phyloP scores from a whole-genome alignment of 2,797 vertebrate species.

The Bovichtus variegatus region DNA sequence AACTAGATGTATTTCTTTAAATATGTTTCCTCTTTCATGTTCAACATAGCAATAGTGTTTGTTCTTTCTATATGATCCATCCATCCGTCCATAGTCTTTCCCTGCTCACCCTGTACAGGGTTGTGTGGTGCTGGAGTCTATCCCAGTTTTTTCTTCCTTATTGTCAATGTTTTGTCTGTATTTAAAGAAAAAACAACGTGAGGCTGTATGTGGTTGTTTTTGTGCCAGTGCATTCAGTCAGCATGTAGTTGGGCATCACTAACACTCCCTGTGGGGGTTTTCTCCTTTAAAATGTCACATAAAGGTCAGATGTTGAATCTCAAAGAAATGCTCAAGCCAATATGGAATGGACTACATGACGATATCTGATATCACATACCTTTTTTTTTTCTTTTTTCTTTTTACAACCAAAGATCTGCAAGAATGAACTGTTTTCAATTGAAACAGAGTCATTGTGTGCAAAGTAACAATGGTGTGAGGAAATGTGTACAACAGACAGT shows the following conservation, averaged over 20 bases:
- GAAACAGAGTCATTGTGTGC: not conserved
- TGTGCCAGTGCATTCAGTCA: constrained; percentile 37
- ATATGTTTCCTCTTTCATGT: too few species aligned
- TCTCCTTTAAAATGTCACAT: constrained; percentile 67
- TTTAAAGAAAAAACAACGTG: too few species aligned
- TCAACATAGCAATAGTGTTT: not conserved
- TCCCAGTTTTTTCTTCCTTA: not conserved
- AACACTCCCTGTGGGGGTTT: constrained; percentile 51
- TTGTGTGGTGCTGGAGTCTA: not conserved
- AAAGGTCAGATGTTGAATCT: constrained; percentile 65
- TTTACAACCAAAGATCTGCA: not conserved
- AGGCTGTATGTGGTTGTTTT: not conserved
- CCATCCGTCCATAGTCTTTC: not conserved
- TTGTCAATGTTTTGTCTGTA: not conserved
- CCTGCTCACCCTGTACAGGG: too few species aligned
- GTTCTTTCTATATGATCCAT: not conserved
- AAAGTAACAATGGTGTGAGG: not conserved
- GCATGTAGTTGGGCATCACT: constrained; percentile 30
- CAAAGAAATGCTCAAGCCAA: constrained; percentile 17
- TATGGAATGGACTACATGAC: not conserved
- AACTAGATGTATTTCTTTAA: too few species aligned
- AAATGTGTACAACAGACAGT: not conserved
- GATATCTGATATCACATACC: not conserved
- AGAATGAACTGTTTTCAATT: not conserved
- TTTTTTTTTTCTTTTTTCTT: constrained; percentile 1